Conservation (phyloP, 35 echinoderm and acorn worm genomes). For the Stichopus chloronotus region DNA sequence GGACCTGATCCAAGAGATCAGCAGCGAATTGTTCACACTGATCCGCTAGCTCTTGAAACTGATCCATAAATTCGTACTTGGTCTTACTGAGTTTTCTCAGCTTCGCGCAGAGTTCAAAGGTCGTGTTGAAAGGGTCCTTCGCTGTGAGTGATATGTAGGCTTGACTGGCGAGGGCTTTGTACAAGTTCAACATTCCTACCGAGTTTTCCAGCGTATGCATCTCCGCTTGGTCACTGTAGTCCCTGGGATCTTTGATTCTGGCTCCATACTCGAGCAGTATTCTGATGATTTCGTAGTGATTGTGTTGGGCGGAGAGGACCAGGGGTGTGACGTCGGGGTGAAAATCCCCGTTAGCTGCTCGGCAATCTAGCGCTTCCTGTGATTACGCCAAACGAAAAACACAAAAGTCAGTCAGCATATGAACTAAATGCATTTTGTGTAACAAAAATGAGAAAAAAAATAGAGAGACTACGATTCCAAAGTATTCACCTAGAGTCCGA, state of each 20-base stretch:
- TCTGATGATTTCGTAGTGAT: constrained; percentile 92
- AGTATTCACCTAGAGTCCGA: background rate
- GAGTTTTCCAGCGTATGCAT: constrained; percentile 91
- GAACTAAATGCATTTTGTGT: background rate
- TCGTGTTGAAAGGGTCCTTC: constrained; percentile 92
- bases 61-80: constrained; percentile 96
- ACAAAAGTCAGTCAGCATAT: background rate
- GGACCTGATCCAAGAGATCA: constrained; percentile 90
- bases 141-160: constrained; percentile 94
- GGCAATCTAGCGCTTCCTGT: constrained; percentile 92
- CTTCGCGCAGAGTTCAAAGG: constrained; percentile 93
- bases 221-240: constrained; percentile 69
- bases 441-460: background rate
- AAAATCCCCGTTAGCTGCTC: constrained; percentile 89
- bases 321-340: constrained; percentile 95
- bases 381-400: constrained; percentile 21
- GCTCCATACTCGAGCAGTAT: constrained; percentile 89
- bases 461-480: background rate
- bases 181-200: constrained; percentile 93
- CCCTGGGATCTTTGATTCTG: constrained; percentile 82
- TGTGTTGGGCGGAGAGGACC: constrained; percentile 94
- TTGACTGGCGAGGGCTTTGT: constrained; percentile 85
- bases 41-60: constrained; percentile 86
- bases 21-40: constrained; percentile 96
- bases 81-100: constrained; percentile 79